Evolutionary conservation across 2,113 vertebrate genomes (phyloP).

Genomic region (Lepus americanus): DNA sequence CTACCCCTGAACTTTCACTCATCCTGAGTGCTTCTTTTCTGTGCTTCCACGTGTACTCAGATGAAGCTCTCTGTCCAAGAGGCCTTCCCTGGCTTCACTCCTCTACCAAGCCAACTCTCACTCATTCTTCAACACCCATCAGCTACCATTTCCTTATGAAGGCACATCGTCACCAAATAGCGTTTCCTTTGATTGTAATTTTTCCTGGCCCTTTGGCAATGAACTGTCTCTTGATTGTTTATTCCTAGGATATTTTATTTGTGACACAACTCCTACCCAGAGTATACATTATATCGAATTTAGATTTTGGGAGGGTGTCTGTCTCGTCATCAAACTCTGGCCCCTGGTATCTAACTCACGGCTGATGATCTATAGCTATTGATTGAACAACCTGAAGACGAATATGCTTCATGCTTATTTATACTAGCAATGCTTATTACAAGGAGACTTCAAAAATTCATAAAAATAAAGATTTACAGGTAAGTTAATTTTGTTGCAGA

Average conservation of each 20-base stretch:
- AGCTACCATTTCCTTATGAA: not conserved
- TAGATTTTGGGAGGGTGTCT: not conserved
- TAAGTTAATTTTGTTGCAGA: too few relatives aligned
- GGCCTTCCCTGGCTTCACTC: not conserved
- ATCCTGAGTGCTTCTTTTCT: not conserved
- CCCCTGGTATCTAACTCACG: not conserved
- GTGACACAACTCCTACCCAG: not conserved
- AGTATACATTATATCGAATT: not conserved
- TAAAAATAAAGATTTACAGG: too few relatives aligned
- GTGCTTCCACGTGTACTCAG: not conserved
- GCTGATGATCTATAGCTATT: not conserved
- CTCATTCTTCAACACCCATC: not conserved
- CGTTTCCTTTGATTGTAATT: not conserved
- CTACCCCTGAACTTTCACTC: not conserved
- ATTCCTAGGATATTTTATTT: not conserved
- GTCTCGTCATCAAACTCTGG: not conserved
- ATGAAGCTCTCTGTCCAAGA: not conserved
- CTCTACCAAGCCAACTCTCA: not conserved
- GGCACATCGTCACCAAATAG: not conserved
- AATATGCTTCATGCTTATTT: not conserved
- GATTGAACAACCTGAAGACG: not conserved
- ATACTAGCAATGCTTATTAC: not conserved
- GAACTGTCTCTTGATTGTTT: not conserved
- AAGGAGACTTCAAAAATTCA: not conserved
- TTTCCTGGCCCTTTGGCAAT: not conserved